phyloP scores from a whole-genome alignment of 2,113 vertebrate genomes.

The Gymnarchus niloticus region DNA sequence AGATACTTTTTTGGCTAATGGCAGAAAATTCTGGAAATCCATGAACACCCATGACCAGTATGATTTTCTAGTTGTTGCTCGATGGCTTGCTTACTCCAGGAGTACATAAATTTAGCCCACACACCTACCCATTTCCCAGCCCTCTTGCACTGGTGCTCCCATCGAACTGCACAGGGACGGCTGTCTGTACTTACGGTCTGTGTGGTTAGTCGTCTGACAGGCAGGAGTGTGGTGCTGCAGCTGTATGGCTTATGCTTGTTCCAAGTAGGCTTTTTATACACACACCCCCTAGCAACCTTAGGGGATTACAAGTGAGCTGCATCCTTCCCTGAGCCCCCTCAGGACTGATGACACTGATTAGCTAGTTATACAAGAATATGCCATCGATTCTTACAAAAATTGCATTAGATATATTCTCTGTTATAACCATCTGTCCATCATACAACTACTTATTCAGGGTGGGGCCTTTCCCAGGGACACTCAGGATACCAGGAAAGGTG shows the following conservation, averaged over 20 bases:
- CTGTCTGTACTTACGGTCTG: background rate
- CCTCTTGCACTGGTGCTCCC: too few relatives aligned
- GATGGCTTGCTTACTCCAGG: too few relatives aligned
- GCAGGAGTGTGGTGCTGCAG: background rate
- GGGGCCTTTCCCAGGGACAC: too few relatives aligned
- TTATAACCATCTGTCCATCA: too few relatives aligned
- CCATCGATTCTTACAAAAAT: background rate
- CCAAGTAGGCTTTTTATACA: conserved; percentile 36
- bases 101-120: too few relatives aligned
- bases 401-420: background rate
- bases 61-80: too few relatives aligned
- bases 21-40: background rate
- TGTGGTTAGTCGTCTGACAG: background rate
- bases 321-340: background rate
- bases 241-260: background rate
- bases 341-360: background rate
- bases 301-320: conserved; percentile 40
- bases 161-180: too few relatives aligned
- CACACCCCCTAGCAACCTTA: conserved; percentile 21
- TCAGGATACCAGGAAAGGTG: too few relatives aligned
- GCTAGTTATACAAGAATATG: background rate
- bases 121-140: too few relatives aligned
- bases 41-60: too few relatives aligned
- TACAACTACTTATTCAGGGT: too few relatives aligned
- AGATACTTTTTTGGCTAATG: background rate